A percentile compares a stretch with the other conserved stretches of the same genome.
Evolutionary conservation across 2,797 vertebrate species (phyloP).

Genomic region (Clarias pachynema): DNA sequence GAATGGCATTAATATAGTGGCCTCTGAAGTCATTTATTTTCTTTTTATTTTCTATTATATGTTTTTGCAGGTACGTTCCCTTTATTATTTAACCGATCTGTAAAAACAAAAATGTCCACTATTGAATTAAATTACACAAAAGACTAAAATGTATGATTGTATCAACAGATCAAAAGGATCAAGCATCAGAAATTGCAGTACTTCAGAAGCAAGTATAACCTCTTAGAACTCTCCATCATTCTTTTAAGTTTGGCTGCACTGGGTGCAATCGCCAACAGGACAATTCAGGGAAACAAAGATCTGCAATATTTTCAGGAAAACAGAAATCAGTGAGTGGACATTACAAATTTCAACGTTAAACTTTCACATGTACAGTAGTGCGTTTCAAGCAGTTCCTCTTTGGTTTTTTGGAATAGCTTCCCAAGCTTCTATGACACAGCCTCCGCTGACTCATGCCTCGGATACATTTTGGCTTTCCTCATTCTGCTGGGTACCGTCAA

Average conservation of each 20-base stretch:
- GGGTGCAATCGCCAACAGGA: slow-evolving; percentile 87
- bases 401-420: slow-evolving; percentile 69
- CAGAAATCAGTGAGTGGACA: slow-evolving; percentile 79
- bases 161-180: slow-evolving; percentile 83
- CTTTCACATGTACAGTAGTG: background rate
- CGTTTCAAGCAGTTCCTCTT: background rate
- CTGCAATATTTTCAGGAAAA: slow-evolving; percentile 84
- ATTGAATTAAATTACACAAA: background rate
- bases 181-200: slow-evolving; percentile 84
- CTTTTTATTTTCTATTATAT: slow-evolving; percentile 93
- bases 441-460: slow-evolving; percentile 83
- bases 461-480: slow-evolving; percentile 92
- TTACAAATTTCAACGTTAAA: background rate
- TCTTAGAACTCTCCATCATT: slow-evolving; percentile 88
- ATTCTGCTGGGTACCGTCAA: slow-evolving; percentile 92
- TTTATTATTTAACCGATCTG: background rate
- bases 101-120: background rate
- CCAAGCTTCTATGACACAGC: slow-evolving; percentile 90
- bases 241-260: slow-evolving; percentile 89
- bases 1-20: slow-evolving; percentile 85
- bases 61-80: slow-evolving; percentile 83
- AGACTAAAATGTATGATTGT: background rate
- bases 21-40: slow-evolving; percentile 88
- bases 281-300: slow-evolving; percentile 82
- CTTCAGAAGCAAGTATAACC: slow-evolving; percentile 89